phyloP scores from a whole-genome alignment of 2,797 vertebrate genomes.

The Chiroxiphia lanceolata region DNA sequence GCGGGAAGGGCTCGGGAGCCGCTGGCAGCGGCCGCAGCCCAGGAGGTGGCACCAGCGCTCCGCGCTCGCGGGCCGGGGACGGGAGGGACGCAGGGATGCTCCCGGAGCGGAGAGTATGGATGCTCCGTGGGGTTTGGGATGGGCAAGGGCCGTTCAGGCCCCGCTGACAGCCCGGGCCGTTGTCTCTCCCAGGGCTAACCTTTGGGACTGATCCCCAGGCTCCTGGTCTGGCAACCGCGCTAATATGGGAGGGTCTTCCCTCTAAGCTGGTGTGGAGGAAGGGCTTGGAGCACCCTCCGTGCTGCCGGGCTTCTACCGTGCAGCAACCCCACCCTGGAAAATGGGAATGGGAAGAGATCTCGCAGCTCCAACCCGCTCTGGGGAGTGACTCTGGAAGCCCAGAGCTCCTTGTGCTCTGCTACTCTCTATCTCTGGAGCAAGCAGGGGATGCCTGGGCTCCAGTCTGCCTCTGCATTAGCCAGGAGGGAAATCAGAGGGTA shows the following conservation, averaged over 20 bases:
- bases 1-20: not conserved
- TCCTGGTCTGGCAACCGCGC: not conserved
- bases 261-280: not conserved
- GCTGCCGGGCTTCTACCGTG: not conserved
- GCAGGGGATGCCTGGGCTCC: not conserved
- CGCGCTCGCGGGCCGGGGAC: not conserved
- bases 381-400: not conserved
- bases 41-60: conserved; percentile 56
- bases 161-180: rapidly evolving
- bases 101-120: not conserved
- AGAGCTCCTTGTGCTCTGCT: not conserved
- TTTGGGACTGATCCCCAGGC: not conserved
- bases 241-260: not conserved
- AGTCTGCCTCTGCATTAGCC: not conserved
- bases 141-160: not conserved
- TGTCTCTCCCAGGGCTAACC: not conserved
- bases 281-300: not conserved
- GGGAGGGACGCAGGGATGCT: not conserved
- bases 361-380: not conserved
- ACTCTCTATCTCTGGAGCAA: not conserved
- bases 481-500: not conserved
- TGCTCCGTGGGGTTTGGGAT: not conserved
- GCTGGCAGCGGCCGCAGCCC: not conserved
- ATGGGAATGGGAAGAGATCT: not conserved
- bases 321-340: not conserved